Percentiles rank a stretch among this genome's conserved stretches.
These are phyloP conservation scores for Brachionus paranguensis DNA, from an alignment of 1,140 invertebrate genomes.

Conservation along the genomic window DNA sequence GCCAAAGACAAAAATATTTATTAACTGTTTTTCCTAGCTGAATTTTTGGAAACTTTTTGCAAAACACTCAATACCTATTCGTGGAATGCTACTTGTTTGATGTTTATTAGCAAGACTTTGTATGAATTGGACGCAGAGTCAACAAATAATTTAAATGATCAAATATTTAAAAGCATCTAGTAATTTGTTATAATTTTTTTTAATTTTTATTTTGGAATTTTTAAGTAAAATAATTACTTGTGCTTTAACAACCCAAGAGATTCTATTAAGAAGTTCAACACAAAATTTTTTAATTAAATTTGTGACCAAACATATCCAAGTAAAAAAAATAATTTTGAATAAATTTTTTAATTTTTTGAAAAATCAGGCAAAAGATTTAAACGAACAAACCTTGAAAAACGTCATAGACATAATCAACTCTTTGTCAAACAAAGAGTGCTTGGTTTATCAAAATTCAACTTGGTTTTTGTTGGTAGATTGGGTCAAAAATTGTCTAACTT, in stretches of 20 bases:
- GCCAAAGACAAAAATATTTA: not conserved
- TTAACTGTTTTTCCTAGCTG: not conserved
- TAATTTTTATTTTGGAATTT: not conserved
- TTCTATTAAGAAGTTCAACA: constrained; percentile 24
- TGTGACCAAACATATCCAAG: not conserved
- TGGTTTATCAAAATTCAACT: constrained; percentile 21
- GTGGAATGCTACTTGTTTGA: constrained; percentile 11
- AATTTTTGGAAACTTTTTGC: not conserved
- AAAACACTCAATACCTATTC: not conserved
- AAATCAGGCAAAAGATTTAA: not conserved
- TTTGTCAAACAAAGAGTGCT: constrained; percentile 22
- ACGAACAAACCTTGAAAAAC: not conserved
- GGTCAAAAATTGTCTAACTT: not conserved
- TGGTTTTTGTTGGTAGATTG: constrained; percentile 9
- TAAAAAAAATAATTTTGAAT: not conserved
- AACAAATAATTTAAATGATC: not conserved
- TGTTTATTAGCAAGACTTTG: constrained; percentile 12
- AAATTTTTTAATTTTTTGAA: not conserved
- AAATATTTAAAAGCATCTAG: constrained; percentile 16
- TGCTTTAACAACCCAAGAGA: constrained; percentile 23
- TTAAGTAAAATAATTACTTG: constrained; percentile 14
- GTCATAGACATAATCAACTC: constrained; percentile 11
- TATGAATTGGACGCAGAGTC: not conserved
- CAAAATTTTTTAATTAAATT: constrained; percentile 32
- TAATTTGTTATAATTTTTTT: not conserved